Base-by-base conservation (phyloP, 2,888 invertebrate species). In the Sussaba pulchella region DNA sequence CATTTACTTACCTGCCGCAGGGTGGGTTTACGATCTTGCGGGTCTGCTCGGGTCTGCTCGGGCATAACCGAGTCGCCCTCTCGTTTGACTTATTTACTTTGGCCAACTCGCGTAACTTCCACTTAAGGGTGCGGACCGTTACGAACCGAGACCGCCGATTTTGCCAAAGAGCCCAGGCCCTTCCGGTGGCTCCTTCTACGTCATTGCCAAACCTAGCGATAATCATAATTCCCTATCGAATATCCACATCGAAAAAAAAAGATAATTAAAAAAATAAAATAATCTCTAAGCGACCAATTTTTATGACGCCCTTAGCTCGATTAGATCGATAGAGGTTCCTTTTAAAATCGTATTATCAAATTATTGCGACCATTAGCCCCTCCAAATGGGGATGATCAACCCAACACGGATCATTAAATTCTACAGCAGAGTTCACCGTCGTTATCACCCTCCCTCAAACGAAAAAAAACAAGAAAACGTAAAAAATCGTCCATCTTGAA, bases 251-350 rank as follows among this genome's bases (percentile, higher is more conserved):
- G 9, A 36, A 59, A 52, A 52, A 78, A 70, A 45, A 41, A 24
- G 17, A 24, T 19, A 17, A 54, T 17, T 64, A 50, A 41, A 41
- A 17, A 17, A 76, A 64, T 31, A 8, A 39, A 45, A n/a, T 17
- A 59, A 36, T n/a, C n/a, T n/a, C n/a, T 47, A 43, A 63, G 67
- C 50, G 81, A 21, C 77, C 66, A 84, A 87, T 85, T 89, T 90
- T 91, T 89, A 91, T 85, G 87, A 84, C 78, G 82, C 89, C 86
- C 80, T 91, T 86, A 88, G 87, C 88, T 43, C 89, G 90, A 91
- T 91, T 87, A 89, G 90, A 89, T 88, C 86, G 87, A 89, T 87
- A 87, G 36, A 52, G 45, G 21, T 17, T 36, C 69, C 83, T 31
- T n/a, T n/a, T 78, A 66, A 77, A 64, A 79, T 75, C 78, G 73